These are phyloP conservation scores for Bujurquina vittata DNA, from an alignment of 2,113 vertebrate species.

Conservation along the genomic window DNA sequence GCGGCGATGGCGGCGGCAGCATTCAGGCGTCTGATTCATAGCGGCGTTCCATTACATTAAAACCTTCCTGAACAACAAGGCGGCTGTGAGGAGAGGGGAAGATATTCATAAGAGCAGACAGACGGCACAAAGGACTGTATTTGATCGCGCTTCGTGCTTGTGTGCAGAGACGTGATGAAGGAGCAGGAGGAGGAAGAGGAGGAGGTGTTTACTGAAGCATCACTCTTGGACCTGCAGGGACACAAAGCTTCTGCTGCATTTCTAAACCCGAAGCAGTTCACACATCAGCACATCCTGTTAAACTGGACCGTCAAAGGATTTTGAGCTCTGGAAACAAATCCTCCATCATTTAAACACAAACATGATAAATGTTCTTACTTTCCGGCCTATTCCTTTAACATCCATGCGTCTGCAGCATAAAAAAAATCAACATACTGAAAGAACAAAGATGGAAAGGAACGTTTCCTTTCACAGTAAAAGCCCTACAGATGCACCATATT, in stretches of 20 bases:
- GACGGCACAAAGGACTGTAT: conserved; percentile 44
- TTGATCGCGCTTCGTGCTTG: conserved; percentile 13
- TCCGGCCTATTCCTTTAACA: background rate
- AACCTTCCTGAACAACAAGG: conserved; percentile 71
- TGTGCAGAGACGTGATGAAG: conserved; percentile 35
- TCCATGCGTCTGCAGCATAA: too few species aligned
- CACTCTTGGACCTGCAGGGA: background rate
- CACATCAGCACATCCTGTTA: background rate
- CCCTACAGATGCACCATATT: background rate
- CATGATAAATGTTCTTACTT: background rate
- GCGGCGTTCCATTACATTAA: conserved; percentile 76
- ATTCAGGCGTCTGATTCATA: conserved; percentile 70
- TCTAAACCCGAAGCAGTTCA: background rate
- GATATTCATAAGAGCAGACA: conserved; percentile 58
- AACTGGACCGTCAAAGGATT: background rate
- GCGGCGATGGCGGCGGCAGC: conserved; percentile 57
- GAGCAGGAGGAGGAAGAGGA: conserved; percentile 17
- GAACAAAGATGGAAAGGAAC: background rate
- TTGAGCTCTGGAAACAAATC: background rate
- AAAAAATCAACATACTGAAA: background rate
- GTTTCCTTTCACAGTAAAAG: background rate
- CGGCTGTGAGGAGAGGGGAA: conserved; percentile 45
- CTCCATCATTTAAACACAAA: background rate
- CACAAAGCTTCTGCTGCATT: conserved; percentile 11
- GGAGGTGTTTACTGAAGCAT: conserved; percentile 10